Conservation (phyloP, 2,113 vertebrate genomes). For the Myotis davidii region DNA sequence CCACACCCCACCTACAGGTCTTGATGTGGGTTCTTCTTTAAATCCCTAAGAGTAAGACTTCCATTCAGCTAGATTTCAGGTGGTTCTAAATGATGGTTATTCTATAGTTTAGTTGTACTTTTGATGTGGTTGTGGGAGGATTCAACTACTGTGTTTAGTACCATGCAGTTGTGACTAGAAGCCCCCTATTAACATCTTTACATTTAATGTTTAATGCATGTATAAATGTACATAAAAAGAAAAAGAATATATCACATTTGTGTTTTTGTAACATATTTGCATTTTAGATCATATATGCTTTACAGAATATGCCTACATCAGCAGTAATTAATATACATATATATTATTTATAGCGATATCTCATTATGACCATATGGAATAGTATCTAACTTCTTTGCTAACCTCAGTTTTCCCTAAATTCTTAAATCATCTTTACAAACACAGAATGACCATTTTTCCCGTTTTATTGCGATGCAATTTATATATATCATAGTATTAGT, state of each 20-base stretch:
- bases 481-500: background rate
- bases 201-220: background rate
- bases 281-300: background rate
- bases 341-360: background rate
- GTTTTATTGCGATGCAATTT: background rate
- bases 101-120: too few relatives aligned
- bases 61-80: too few relatives aligned
- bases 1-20: too few relatives aligned
- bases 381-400: background rate
- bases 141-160: too few relatives aligned
- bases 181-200: background rate
- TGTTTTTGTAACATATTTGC: background rate
- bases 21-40: too few relatives aligned
- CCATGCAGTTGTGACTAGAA: too few relatives aligned
- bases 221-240: background rate
- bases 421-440: background rate
- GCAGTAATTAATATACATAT: background rate
- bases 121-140: too few relatives aligned
- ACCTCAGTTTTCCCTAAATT: background rate
- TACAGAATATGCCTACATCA: background rate
- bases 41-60: too few relatives aligned
- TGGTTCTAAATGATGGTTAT: too few relatives aligned
- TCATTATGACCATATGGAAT: background rate
- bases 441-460: background rate
- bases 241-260: background rate